phyloP scores from a whole-genome alignment of 2,797 vertebrate species.

The Decapterus maruadsi region DNA sequence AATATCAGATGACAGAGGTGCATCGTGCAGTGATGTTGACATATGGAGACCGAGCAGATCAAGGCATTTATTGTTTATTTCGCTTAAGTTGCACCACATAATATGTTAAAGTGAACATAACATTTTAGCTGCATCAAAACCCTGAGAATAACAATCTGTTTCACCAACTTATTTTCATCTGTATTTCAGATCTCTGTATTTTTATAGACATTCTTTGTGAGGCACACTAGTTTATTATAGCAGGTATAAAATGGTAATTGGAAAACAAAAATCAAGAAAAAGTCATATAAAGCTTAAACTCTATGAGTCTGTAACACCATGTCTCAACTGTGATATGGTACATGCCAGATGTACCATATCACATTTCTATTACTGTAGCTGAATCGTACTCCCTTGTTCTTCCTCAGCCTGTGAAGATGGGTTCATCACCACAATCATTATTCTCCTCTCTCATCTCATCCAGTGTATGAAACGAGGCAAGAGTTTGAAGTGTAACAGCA shows the following conservation, averaged over 20 bases:
- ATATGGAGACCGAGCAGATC: neutral
- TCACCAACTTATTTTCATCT: neutral
- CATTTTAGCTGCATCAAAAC: conserved; percentile 18
- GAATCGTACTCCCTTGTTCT: neutral
- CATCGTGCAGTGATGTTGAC: neutral
- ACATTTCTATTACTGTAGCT: neutral
- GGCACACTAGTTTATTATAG: conserved; percentile 16
- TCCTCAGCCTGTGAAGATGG: neutral
- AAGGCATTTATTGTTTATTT: conserved; percentile 20
- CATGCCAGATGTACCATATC: conserved; percentile 46
- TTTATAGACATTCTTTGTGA: neutral
- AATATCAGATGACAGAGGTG: neutral
- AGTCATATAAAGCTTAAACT: neutral
- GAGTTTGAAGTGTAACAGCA: conserved; percentile 23
- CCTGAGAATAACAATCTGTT: neutral
- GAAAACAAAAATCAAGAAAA: neutral
- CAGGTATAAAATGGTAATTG: neutral
- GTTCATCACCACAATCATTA: conserved; percentile 2
- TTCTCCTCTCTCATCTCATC: neutral
- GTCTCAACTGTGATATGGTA: conserved; percentile 11
- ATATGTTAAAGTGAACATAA: conserved; percentile 12
- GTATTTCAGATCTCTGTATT: neutral
- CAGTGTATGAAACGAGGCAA: conserved; percentile 6
- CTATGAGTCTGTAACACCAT: conserved; percentile 13
- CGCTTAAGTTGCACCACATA: neutral